Evolutionary conservation across 2,797 vertebrate species (phyloP).

Genomic region (Remorina albescens): DNA sequence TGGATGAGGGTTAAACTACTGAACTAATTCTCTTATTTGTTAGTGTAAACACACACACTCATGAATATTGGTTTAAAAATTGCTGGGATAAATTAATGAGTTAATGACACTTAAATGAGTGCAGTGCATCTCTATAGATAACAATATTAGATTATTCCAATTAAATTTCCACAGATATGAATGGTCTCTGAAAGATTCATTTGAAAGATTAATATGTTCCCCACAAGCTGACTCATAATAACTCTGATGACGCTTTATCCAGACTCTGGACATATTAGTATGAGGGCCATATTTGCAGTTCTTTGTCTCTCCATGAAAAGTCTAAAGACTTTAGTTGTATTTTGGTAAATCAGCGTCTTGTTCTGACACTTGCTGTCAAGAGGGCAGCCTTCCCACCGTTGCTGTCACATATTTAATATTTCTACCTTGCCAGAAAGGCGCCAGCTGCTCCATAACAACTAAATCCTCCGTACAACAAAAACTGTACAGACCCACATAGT

Average conservation of each 20-base stretch:
- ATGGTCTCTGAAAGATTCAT: no score
- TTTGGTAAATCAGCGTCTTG: slow-evolving; percentile 7
- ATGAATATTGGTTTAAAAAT: neutral
- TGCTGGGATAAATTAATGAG: neutral
- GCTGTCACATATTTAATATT: slow-evolving; percentile 23
- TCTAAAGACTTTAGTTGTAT: neutral
- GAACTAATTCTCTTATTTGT: neutral
- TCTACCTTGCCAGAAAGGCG: slow-evolving; percentile 26
- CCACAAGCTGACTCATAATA: no score
- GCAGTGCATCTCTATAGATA: no score
- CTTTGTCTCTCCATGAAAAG: neutral
- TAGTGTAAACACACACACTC: neutral
- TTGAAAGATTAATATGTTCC: no score
- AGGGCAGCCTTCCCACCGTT: slow-evolving; percentile 31
- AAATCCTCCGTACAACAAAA: slow-evolving; percentile 17
- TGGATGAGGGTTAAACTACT: neutral
- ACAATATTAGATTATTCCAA: no score
- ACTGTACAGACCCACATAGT: neutral
- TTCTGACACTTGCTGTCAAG: slow-evolving; percentile 12
- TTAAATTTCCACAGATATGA: no score
- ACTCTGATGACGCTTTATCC: no score
- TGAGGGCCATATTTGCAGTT: no score
- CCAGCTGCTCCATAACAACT: slow-evolving; percentile 13
- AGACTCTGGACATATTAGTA: neutral
- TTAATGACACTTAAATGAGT: no score